phyloP scores from a whole-genome alignment of 64 coral and sea anemone genomes.

The Trachythela sp. region DNA sequence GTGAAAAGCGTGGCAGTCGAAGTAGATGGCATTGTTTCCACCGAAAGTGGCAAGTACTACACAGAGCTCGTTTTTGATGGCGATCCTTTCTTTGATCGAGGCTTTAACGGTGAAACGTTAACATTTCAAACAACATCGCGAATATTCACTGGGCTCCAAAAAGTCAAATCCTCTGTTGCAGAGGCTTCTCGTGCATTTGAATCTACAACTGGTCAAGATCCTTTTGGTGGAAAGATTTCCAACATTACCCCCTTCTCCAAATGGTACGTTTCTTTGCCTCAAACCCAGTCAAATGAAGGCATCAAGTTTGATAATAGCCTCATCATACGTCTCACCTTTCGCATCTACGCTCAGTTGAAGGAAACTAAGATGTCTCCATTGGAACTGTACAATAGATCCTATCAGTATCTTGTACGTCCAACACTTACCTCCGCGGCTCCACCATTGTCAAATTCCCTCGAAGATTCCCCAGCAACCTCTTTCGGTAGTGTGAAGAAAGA shows the following conservation, averaged over 20 bases:
- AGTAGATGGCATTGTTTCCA: neutral
- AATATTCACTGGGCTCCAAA: slow-evolving; percentile 14
- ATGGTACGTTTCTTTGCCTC: slow-evolving; percentile 10
- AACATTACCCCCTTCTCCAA: slow-evolving; percentile 16
- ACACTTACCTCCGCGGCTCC: no score
- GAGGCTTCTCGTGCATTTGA: neutral
- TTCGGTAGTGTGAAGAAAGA: neutral
- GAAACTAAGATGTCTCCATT: neutral
- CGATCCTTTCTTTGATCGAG: slow-evolving; percentile 25
- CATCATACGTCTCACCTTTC: slow-evolving; percentile 15
- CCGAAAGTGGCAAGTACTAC: slow-evolving; percentile 32
- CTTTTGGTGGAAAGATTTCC: slow-evolving; percentile 9
- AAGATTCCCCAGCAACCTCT: neutral
- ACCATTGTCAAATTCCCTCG: no score
- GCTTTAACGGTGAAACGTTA: slow-evolving; percentile 1
- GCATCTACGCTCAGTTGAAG: slow-evolving; percentile 23
- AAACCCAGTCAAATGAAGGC: neutral
- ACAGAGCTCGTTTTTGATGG: slow-evolving; percentile 38
- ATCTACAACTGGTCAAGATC: slow-evolving; percentile 7
- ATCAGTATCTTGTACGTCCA: neutral
- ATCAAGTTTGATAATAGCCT: neutral
- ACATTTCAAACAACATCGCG: slow-evolving; percentile 21
- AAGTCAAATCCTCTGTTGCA: neutral
- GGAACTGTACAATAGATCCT: neutral
- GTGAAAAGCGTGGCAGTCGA: slow-evolving; percentile 7